Conservation (phyloP, 2,888 invertebrate species). For the Agrotis puta region DNA sequence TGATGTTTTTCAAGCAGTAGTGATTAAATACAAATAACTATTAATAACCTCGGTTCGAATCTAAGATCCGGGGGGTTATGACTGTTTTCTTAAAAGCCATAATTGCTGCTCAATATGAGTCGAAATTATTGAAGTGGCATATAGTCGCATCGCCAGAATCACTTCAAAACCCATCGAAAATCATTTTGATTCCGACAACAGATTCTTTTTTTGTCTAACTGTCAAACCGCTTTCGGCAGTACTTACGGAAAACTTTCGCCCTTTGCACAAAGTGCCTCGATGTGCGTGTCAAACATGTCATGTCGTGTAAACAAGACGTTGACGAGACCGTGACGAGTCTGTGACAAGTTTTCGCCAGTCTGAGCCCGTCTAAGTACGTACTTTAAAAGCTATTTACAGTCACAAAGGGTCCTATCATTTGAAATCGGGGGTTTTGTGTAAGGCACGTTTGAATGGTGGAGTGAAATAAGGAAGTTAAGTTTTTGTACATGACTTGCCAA, state of each 20-base stretch:
- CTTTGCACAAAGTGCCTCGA: slow-evolving; percentile 30
- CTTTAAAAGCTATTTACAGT: slow-evolving; percentile 62
- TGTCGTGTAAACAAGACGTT: slow-evolving; percentile 62
- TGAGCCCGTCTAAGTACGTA: slow-evolving; percentile 60
- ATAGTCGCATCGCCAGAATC: no score
- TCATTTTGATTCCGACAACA: background rate
- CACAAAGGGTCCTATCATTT: slow-evolving; percentile 63
- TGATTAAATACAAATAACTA: no score
- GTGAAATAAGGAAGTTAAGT: no score
- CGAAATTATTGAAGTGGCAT: no score
- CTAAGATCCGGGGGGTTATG: no score
- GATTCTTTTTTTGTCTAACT: background rate
- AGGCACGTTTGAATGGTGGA: slow-evolving; percentile 13
- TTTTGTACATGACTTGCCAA: background rate
- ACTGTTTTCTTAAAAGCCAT: no score
- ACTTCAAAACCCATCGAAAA: background rate
- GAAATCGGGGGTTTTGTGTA: slow-evolving; percentile 36
- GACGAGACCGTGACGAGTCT: slow-evolving; percentile 58
- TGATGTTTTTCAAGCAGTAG: background rate
- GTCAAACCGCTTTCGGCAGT: background rate
- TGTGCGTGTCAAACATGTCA: slow-evolving; percentile 48
- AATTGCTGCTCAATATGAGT: no score
- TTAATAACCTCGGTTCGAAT: no score
- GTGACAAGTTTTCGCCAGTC: slow-evolving; percentile 55
- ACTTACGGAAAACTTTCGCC: slow-evolving; percentile 30